These are phyloP conservation scores for Urocolius indicus DNA, from an alignment of 2,113 vertebrate genomes.

Conservation along the genomic window DNA sequence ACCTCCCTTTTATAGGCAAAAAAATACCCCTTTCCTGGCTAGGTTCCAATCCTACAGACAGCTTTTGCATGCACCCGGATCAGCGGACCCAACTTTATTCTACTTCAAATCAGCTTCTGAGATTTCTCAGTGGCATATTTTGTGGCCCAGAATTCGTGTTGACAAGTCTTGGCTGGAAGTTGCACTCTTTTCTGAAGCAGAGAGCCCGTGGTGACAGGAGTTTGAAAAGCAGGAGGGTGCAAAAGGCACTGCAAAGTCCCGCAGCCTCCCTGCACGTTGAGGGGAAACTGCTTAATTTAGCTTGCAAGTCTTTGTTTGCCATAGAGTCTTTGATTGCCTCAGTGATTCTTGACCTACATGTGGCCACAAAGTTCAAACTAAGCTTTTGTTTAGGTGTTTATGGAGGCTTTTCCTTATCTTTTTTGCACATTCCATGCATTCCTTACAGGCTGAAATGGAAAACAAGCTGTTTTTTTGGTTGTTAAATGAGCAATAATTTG, in stretches of 20 bases:
- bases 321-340: not conserved
- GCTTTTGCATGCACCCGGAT: rapidly evolving
- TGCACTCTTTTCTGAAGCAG: not conserved
- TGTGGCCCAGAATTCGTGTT: not conserved
- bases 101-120: not conserved
- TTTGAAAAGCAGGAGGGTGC: not conserved
- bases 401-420: not conserved
- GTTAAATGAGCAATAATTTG: not conserved
- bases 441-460: not conserved
- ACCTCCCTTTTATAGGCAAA: not conserved
- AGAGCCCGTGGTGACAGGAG: not conserved
- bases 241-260: not conserved
- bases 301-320: not conserved
- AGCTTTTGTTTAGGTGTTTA: not conserved
- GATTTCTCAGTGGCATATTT: not conserved
- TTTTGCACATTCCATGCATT: not conserved
- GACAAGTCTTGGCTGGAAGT: not conserved
- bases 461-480: rapidly evolving
- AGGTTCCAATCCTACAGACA: not conserved
- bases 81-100: rapidly evolving
- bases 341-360: not conserved
- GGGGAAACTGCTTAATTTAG: not conserved
- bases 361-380: not conserved
- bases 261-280: too few species aligned
- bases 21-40: not conserved